A percentile compares a stretch with the other conserved stretches of the same genome.
These are phyloP conservation scores for Sitodiplosis mosellana DNA, from an alignment of 1,140 invertebrate species.

Conservation along the genomic window DNA sequence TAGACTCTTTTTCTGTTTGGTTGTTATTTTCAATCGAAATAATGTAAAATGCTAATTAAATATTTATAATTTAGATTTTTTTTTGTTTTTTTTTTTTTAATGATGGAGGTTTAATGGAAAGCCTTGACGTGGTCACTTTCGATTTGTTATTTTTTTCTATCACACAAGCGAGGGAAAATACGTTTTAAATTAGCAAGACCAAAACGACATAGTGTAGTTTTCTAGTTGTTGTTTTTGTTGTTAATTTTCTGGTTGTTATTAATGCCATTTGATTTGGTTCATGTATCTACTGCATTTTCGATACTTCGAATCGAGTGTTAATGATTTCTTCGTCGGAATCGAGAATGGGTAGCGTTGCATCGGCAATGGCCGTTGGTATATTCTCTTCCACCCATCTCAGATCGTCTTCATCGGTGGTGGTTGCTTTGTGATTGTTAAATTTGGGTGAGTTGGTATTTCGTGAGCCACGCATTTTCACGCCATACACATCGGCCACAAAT, in stretches of 20 bases:
- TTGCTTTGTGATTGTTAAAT: constrained; percentile 10
- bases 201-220: neutral
- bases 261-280: neutral
- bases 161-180: too few species aligned
- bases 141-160: too few species aligned
- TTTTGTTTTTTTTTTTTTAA: too few species aligned
- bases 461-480: constrained; percentile 52
- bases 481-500: constrained; percentile 68
- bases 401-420: constrained; percentile 51
- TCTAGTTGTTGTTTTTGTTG: constrained; percentile 1
- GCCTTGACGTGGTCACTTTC: too few species aligned
- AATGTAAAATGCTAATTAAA: too few species aligned
- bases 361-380: constrained; percentile 55
- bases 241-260: neutral
- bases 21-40: too few species aligned
- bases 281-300: constrained; percentile 64
- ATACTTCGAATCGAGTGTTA: constrained; percentile 75
- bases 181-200: too few species aligned
- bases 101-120: too few species aligned
- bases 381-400: constrained; percentile 85
- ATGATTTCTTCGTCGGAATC: constrained; percentile 83
- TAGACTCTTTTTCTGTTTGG: too few species aligned
- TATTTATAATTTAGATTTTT: too few species aligned
- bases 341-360: constrained; percentile 56
- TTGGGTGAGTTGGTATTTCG: constrained; percentile 15